Percentiles rank a stretch among this genome's conserved stretches.
These are phyloP conservation scores for Dryococelus australis DNA, from an alignment of 2,888 invertebrate species.

Conservation along the genomic window DNA sequence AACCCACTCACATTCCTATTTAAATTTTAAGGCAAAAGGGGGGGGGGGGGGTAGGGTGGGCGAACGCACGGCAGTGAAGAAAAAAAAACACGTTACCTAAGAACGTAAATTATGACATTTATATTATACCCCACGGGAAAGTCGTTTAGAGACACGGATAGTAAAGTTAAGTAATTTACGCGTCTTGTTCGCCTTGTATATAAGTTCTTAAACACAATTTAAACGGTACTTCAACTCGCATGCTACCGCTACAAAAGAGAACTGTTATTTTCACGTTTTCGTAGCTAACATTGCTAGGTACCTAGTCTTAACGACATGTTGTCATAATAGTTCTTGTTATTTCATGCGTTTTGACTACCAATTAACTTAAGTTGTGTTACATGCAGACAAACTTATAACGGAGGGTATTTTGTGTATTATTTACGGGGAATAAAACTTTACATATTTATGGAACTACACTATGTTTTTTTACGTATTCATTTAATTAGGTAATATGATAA, in stretches of 20 bases:
- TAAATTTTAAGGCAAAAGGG: too few relatives aligned
- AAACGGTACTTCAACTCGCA: background rate
- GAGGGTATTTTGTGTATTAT: too few relatives aligned
- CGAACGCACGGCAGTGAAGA: background rate
- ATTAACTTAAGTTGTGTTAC: background rate
- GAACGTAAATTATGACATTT: constrained; percentile 1
- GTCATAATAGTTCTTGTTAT: background rate
- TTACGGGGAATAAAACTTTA: too few relatives aligned
- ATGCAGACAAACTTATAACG: too few relatives aligned
- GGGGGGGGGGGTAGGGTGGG: too few relatives aligned
- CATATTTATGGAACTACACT: too few relatives aligned
- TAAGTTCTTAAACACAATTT: background rate
- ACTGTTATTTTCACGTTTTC: background rate
- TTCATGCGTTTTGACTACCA: background rate
- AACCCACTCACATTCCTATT: background rate
- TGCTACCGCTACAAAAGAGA: background rate
- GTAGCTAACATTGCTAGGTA: background rate
- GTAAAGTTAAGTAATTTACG: background rate
- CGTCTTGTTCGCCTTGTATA: background rate
- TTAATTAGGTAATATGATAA: too few relatives aligned
- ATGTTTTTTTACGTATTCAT: too few relatives aligned
- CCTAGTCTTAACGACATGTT: background rate
- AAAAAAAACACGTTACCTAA: background rate
- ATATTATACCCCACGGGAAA: background rate
- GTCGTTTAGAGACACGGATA: background rate